Percentiles rank a stretch among this genome's conserved stretches.
Conservation (phyloP, 2,888 invertebrate genomes). For the Leucania comma region DNA sequence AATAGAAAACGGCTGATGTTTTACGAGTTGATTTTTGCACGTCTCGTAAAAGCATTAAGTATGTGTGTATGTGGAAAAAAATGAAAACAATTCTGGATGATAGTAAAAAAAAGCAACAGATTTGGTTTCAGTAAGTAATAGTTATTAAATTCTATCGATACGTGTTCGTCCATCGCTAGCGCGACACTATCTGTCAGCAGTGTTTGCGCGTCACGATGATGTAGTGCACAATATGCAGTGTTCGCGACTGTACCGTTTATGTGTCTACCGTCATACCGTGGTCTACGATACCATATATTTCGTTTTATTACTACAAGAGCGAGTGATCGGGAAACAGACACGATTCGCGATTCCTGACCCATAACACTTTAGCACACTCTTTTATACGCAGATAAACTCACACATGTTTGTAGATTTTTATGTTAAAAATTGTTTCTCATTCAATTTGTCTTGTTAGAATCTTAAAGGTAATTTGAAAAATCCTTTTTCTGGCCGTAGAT, state of each 20-base stretch:
- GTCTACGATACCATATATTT: conserved; percentile 56
- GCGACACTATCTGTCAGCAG: conserved; percentile 67
- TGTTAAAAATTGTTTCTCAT: background rate
- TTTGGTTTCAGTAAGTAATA: background rate
- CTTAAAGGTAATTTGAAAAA: too few species aligned
- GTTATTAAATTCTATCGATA: conserved; percentile 54
- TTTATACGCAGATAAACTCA: background rate
- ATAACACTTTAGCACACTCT: conserved; percentile 30
- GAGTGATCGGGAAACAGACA: conserved; percentile 38
- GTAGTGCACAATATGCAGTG: conserved; percentile 76
- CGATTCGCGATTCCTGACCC: conserved; percentile 33
- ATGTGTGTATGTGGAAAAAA: too few species aligned
- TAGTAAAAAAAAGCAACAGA: background rate
- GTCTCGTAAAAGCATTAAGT: too few species aligned
- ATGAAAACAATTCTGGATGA: too few species aligned
- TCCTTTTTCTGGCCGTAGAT: too few species aligned
- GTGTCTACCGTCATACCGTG: conserved; percentile 53
- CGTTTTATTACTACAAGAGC: conserved; percentile 49
- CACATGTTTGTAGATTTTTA: background rate
- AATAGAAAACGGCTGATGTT: too few species aligned
- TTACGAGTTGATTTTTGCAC: too few species aligned
- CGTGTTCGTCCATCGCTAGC: conserved; percentile 24
- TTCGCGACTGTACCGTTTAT: conserved; percentile 65
- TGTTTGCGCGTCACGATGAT: conserved; percentile 76
- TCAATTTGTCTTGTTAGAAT: conserved; percentile 16